phyloP scores from a whole-genome alignment of 2,888 invertebrate genomes.

The Allophyes oxyacanthae region DNA sequence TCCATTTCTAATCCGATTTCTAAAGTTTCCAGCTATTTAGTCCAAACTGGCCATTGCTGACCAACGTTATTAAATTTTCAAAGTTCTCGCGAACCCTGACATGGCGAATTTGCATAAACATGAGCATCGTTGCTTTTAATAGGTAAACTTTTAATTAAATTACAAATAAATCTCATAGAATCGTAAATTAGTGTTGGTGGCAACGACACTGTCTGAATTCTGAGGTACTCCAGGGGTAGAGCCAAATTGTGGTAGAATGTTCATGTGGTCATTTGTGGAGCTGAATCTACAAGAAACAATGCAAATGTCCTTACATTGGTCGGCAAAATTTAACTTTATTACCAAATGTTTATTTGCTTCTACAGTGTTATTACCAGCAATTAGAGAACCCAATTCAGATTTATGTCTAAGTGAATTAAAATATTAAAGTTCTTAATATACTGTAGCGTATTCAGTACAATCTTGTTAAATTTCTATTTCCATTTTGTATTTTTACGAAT shows the following conservation, averaged over 20 bases:
- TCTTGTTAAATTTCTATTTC: conserved; percentile 13
- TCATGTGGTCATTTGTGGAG: neutral
- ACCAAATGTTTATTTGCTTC: neutral
- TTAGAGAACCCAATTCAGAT: conserved; percentile 3
- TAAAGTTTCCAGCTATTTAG: conserved; percentile 35
- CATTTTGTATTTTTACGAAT: conserved; percentile 32
- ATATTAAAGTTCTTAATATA: too few relatives aligned
- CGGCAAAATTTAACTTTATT: neutral
- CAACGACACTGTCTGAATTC: neutral
- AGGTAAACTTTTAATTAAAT: conserved; percentile 67
- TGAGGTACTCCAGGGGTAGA: neutral
- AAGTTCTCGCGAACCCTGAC: conserved; percentile 28
- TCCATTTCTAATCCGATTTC: conserved; percentile 23
- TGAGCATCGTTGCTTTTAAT: conserved; percentile 54
- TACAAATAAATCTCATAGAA: conserved; percentile 41
- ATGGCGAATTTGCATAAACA: conserved; percentile 61
- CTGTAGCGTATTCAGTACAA: neutral
- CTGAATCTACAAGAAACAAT: neutral
- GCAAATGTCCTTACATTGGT: neutral
- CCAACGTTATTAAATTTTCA: conserved; percentile 45
- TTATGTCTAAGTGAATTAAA: too few relatives aligned
- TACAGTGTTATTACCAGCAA: neutral
- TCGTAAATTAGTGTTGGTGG: conserved; percentile 19
- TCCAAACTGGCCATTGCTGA: conserved; percentile 31
- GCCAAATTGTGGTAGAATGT: conserved; percentile 6